Conservation (phyloP, 53 echinoderm and acorn worm species). For the Crossaster papposus region DNA sequence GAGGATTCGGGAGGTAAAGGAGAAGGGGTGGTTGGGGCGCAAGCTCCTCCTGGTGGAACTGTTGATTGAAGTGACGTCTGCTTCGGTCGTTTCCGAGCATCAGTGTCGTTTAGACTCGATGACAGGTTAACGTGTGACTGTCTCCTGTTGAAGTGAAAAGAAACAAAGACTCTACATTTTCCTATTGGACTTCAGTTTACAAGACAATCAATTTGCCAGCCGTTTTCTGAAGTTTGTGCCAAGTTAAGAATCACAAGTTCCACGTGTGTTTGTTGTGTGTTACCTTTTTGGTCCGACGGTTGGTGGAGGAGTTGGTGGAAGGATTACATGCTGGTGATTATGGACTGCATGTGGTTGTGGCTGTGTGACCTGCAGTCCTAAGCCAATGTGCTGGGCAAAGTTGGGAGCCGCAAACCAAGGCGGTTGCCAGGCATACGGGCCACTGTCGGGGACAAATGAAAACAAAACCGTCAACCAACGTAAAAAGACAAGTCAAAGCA, state of each 20-base stretch:
- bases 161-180: not conserved
- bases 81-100: constrained; percentile 2
- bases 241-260: not conserved
- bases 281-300: too few relatives aligned
- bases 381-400: not conserved
- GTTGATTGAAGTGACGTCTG: not conserved
- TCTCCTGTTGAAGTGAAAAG: not conserved
- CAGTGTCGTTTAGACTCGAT: not conserved
- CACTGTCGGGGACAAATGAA: too few relatives aligned
- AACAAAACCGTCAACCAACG: too few relatives aligned
- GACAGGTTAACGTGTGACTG: not conserved
- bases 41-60: not conserved
- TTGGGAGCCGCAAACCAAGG: not conserved
- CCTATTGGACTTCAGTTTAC: not conserved
- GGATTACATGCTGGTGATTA: not conserved
- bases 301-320: too few relatives aligned
- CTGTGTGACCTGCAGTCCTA: not conserved
- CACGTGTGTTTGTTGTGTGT: too few relatives aligned
- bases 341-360: not conserved
- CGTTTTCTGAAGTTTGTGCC: not conserved
- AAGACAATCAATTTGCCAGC: not conserved
- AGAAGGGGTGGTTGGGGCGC: not conserved
- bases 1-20: constrained; percentile 24
- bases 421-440: too few relatives aligned
- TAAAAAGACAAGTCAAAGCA: too few relatives aligned